Evolutionary conservation across 2,797 vertebrate species (phyloP).

Genomic region (Gobio occitaniae): DNA sequence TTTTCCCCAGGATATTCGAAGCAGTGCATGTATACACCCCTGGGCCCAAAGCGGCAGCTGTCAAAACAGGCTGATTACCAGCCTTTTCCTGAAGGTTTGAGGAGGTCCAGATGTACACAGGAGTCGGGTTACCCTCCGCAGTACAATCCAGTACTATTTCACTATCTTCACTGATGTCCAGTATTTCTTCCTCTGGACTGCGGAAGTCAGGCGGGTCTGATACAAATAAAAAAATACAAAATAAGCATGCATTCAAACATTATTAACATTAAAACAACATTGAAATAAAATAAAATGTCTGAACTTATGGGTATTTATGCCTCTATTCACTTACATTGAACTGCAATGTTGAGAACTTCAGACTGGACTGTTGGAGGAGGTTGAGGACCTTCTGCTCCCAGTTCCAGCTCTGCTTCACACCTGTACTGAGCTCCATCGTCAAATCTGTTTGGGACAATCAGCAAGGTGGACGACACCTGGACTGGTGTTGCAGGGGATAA

Average conservation of each 20-base stretch:
- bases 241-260: not conserved
- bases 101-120: conserved; percentile 55
- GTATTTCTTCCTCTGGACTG: conserved; percentile 47
- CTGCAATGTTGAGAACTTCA: not conserved
- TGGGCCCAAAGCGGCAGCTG: conserved; percentile 29
- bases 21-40: conserved; percentile 56
- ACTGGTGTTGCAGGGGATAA: conserved; percentile 79
- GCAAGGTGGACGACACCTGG: conserved; percentile 81
- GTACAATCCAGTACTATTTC: conserved; percentile 49
- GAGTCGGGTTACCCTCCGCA: conserved; percentile 55
- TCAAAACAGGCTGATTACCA: conserved; percentile 47
- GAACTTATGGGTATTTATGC: too few relatives aligned
- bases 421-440: conserved; percentile 43
- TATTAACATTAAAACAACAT: not conserved
- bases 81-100: conserved; percentile 36
- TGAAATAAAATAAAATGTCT: not conserved
- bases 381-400: conserved; percentile 52
- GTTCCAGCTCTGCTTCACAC: conserved; percentile 53
- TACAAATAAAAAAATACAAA: not conserved
- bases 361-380: conserved; percentile 40
- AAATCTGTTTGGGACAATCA: conserved; percentile 75
- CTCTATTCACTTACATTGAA: conserved; percentile 46
- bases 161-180: conserved; percentile 46
- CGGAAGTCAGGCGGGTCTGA: conserved; percentile 52
- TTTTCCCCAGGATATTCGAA: conserved; percentile 59